phyloP scores from a whole-genome alignment of 2,888 invertebrate genomes.

The Phragmatobia fuliginosa region DNA sequence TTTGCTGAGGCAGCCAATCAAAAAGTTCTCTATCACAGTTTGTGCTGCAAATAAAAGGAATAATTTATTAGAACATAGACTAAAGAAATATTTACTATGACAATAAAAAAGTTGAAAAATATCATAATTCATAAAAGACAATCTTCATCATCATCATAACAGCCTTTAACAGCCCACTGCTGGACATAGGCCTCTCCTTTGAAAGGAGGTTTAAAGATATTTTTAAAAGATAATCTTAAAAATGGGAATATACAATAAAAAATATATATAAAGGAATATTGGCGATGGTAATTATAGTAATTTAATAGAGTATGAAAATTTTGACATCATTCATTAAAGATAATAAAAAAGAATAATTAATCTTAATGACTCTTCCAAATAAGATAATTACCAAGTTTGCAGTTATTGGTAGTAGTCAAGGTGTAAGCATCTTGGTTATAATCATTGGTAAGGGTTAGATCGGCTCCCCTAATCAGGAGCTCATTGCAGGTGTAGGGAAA shows the following conservation, averaged over 20 bases:
- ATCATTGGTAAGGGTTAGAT: constrained; percentile 92
- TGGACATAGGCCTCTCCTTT: too few relatives aligned
- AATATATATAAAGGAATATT: background rate
- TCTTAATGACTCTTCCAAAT: too few relatives aligned
- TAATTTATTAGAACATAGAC: background rate
- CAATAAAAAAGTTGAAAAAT: background rate
- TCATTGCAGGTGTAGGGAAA: constrained; percentile 96
- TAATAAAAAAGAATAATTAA: too few relatives aligned
- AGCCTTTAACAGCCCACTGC: too few relatives aligned
- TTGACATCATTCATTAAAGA: background rate
- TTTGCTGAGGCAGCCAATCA: constrained; percentile 87
- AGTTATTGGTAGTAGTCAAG: constrained; percentile 89
- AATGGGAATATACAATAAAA: background rate
- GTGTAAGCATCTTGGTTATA: constrained; percentile 94
- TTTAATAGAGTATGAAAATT: background rate
- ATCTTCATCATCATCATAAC: too few relatives aligned
- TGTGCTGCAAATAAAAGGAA: constrained; percentile 86
- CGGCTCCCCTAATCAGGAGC: constrained; percentile 92
- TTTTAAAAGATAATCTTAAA: constrained; percentile 55
- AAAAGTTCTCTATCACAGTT: constrained; percentile 92
- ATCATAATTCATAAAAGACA: too few relatives aligned
- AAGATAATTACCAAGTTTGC: constrained; percentile 78
- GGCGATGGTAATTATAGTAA: background rate
- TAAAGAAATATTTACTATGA: background rate
- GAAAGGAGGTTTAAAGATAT: too few relatives aligned